phyloP scores from a whole-genome alignment of 1,140 invertebrate genomes.

The Micrasema longulum region DNA sequence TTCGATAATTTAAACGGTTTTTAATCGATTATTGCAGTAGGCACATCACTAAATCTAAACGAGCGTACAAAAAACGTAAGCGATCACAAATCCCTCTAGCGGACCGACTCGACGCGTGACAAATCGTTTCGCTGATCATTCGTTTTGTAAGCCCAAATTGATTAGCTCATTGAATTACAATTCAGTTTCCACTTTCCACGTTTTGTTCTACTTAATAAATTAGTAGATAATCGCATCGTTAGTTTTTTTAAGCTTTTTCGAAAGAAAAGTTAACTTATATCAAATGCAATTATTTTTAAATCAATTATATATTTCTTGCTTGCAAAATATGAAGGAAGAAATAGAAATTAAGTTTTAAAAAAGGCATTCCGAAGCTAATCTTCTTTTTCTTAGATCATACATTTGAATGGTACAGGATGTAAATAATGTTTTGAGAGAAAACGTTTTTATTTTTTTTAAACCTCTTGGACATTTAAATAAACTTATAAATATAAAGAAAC shows the following conservation, averaged over 20 bases:
- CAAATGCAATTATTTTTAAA: background rate
- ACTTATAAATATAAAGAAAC: no score
- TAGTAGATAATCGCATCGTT: background rate
- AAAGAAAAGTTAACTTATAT: no score
- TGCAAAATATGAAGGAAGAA: background rate
- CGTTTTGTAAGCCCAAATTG: background rate
- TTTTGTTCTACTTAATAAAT: background rate
- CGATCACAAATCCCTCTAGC: background rate
- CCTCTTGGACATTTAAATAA: no score
- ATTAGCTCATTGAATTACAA: background rate
- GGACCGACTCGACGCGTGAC: background rate
- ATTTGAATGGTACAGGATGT: no score
- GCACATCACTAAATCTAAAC: background rate
- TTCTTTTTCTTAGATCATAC: no score
- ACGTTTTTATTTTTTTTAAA: no score
- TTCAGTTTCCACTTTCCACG: background rate
- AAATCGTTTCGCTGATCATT: constrained; percentile 4
- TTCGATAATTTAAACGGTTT: background rate
- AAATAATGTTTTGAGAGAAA: no score
- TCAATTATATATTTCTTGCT: background rate
- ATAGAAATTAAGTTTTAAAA: background rate
- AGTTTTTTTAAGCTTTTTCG: background rate
- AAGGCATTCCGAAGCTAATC: background rate
- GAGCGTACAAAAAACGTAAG: background rate
- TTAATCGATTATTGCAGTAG: background rate